These are phyloP conservation scores for Turdus rufiventris DNA, from an alignment of 2,113 vertebrate species.

Conservation along the genomic window DNA sequence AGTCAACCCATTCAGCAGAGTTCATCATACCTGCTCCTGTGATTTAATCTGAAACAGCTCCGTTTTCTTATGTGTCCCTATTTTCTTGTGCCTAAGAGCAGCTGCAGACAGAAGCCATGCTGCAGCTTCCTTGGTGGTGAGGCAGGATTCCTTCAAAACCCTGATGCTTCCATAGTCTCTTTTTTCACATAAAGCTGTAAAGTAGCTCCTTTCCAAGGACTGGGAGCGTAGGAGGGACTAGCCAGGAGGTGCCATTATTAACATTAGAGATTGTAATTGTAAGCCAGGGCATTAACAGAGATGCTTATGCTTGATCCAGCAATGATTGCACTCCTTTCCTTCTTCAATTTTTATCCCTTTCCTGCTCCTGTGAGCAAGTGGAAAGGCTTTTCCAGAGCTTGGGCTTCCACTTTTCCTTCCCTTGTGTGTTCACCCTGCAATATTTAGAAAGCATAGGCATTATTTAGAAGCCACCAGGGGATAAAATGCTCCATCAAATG, in stretches of 20 bases:
- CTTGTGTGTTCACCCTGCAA: not conserved
- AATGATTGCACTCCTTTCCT: not conserved
- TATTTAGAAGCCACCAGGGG: not conserved
- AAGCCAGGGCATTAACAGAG: not conserved
- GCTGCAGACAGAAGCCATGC: not conserved
- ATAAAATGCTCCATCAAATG: not conserved
- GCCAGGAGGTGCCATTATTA: constrained; percentile 21
- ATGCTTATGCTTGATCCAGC: not conserved
- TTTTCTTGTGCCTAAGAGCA: not conserved
- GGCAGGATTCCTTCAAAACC: not conserved
- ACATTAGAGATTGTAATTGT: not conserved
- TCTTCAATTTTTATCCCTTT: not conserved
- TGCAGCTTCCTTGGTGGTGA: not conserved
- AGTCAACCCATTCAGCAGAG: not conserved
- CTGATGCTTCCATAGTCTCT: not conserved
- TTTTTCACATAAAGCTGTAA: not conserved
- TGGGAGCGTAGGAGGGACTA: not conserved
- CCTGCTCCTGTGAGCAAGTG: not conserved
- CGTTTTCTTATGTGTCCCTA: accelerated
- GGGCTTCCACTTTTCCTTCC: not conserved
- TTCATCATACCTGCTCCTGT: not conserved
- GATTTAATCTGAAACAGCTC: not conserved
- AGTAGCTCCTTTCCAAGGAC: not conserved
- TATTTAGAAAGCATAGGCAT: not conserved
- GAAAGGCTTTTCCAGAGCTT: not conserved